Percentiles rank a stretch among this genome's conserved stretches.
Conservation (phyloP, 2,797 vertebrate genomes). For the Gymnothorax reevesii region DNA sequence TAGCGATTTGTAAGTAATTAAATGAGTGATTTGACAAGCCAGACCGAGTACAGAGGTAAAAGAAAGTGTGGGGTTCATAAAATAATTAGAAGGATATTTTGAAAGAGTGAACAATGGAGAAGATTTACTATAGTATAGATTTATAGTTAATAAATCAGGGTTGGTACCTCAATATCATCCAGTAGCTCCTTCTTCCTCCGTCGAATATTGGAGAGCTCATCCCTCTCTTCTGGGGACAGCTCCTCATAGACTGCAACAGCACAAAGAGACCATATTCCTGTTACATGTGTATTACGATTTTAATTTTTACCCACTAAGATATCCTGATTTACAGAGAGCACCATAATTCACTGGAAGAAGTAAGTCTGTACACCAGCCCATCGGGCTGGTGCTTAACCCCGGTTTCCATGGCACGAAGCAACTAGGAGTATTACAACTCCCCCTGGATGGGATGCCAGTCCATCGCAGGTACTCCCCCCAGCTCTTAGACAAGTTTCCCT, state of each 20-base stretch:
- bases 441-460: too few relatives aligned
- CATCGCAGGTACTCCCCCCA: too few relatives aligned
- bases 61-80: neutral
- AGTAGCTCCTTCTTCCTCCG: conserved; percentile 96
- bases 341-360: too few relatives aligned
- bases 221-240: conserved; percentile 88
- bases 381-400: too few relatives aligned
- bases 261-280: neutral
- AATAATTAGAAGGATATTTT: neutral
- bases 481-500: too few relatives aligned
- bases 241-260: conserved; percentile 86
- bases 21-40: neutral
- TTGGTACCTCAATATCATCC: conserved; percentile 91
- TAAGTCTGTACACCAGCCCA: too few relatives aligned
- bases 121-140: too few relatives aligned
- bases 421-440: too few relatives aligned
- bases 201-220: conserved; percentile 92
- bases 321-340: too few relatives aligned
- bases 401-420: too few relatives aligned
- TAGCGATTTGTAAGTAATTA: neutral
- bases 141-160: neutral
- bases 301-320: neutral
- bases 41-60: neutral
- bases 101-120: neutral
- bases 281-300: neutral